phyloP scores from a whole-genome alignment of 2,888 invertebrate species.

The Suillia variegata region DNA sequence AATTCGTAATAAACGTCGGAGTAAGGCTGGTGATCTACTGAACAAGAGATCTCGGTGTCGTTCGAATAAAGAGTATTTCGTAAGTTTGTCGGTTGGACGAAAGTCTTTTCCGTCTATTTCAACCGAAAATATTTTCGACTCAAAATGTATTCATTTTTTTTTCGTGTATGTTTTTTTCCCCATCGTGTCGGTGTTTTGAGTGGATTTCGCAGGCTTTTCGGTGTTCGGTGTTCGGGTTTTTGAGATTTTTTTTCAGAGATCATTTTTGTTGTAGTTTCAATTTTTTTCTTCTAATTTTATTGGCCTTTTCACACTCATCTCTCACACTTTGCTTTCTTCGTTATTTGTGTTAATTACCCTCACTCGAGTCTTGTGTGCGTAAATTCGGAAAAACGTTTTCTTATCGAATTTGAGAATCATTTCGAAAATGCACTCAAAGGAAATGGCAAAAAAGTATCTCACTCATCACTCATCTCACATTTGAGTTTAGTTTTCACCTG shows the following conservation, averaged over 20 bases:
- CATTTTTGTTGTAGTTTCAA: conserved; percentile 7
- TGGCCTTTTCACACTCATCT: conserved; percentile 30
- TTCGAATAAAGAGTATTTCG: conserved; percentile 63
- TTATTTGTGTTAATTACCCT: conserved; percentile 56
- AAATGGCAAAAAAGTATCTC: conserved; percentile 31
- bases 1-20: conserved; percentile 63
- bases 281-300: conserved; percentile 24
- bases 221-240: conserved; percentile 21
- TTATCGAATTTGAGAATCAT: conserved; percentile 11
- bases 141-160: conserved; percentile 11
- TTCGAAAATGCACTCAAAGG: conserved; percentile 9
- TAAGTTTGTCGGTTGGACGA: conserved; percentile 48
- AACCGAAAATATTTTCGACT: conserved; percentile 18
- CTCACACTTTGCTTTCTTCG: conserved; percentile 32
- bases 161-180: conserved; percentile 8
- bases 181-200: no score
- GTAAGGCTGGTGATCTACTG: conserved; percentile 64
- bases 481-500: conserved; percentile 43
- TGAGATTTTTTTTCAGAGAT: conserved; percentile 17
- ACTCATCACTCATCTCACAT: conserved; percentile 32
- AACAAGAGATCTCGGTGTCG: conserved; percentile 64
- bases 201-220: conserved; percentile 15
- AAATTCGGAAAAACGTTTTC: conserved; percentile 34
- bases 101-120: conserved; percentile 51
- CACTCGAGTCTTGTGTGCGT: conserved; percentile 44